Evolutionary conservation across 2,113 vertebrate genomes (phyloP).

Genomic region (human): DNA sequence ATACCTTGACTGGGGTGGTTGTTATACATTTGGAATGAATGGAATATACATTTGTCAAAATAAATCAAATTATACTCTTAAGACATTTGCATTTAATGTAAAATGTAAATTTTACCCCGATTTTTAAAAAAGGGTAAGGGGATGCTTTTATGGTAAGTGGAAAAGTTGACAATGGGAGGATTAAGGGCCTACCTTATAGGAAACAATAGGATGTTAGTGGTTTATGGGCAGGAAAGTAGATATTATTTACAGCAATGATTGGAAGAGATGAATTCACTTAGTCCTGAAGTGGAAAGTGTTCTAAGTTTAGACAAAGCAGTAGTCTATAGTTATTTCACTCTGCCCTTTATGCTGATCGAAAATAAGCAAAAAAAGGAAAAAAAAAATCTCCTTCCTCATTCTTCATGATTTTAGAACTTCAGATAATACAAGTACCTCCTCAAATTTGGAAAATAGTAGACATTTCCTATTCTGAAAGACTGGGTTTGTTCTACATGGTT

Average conservation of each 20-base stretch:
- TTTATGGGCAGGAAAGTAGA: conserved; percentile 45
- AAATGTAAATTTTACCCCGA: background rate
- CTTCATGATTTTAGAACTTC: conserved; percentile 19
- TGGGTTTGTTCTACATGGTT: background rate
- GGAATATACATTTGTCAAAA: conserved; percentile 28
- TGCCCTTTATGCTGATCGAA: conserved; percentile 6
- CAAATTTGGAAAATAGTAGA: background rate
- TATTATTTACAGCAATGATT: conserved; percentile 59
- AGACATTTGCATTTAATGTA: conserved; percentile 37
- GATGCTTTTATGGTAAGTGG: conserved; percentile 41
- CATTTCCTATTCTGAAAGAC: conserved; percentile 36
- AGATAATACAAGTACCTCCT: background rate
- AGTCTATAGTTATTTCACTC: conserved; percentile 32
- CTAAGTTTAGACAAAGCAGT: conserved; percentile 63
- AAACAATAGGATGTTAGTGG: conserved; percentile 61
- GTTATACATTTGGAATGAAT: background rate
- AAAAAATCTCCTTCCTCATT: background rate
- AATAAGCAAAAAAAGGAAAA: background rate
- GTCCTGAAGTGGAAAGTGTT: conserved; percentile 33
- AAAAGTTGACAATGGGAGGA: conserved; percentile 9
- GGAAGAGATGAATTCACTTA: conserved; percentile 45
- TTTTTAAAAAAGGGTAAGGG: background rate
- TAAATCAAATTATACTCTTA: conserved; percentile 13
- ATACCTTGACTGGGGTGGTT: background rate
- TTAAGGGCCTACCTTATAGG: conserved; percentile 40